Evolutionary conservation across 1,140 invertebrate genomes (phyloP), one percentile per base, ranked within the genome.

Genomic region (Diorhabda elongata): DNA sequence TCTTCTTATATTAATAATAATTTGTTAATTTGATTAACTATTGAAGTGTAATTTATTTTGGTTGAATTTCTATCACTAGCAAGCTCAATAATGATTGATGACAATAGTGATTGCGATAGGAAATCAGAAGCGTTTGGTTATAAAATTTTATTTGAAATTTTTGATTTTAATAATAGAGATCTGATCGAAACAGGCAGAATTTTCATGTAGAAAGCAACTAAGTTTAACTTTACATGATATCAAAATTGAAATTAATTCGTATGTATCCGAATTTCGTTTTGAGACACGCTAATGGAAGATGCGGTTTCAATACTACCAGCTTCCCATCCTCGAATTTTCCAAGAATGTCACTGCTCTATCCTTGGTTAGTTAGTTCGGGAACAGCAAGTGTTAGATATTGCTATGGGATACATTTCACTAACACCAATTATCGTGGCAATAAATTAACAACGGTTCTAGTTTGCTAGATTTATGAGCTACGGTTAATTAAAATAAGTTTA

Each of bases 301-400:
- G 47, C 47, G 47, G 47, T 52, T 52, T 52, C 47, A 52, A 52
- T 52, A 52, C 47, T 52, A 6, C 47, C 47, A 52, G 47, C 6
- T n/a, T 52, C n/a, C 47, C n/a, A 52, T 52, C n/a, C 26, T 52
- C 47, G 6, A 52, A 52, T 52, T 52, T 43, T 59, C 43, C 66
- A 67, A 67, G 66, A 67, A 67, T 67, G 66, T 67, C 66, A 67
- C 60, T 58, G 44, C 58, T 58, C 60, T 67, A 42, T 44, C 42
- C 59, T 57, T 57, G 64, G 64, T 66, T 58, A 57, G 64, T 66
- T 63, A 66, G 42, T 44, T 45, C 66, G 57, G 52, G 41, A 41
- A 61, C 66, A 59, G 52, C 66, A 52, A 67, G 59, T 67, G 66
- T 61, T 67, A 61, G 66, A 59, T 61, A 67, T 61, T 67, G 66